Percentiles rank a stretch among this genome's conserved stretches.
Evolutionary conservation across 1,140 invertebrate species (phyloP).

Genomic region (Euborellia annulipes): DNA sequence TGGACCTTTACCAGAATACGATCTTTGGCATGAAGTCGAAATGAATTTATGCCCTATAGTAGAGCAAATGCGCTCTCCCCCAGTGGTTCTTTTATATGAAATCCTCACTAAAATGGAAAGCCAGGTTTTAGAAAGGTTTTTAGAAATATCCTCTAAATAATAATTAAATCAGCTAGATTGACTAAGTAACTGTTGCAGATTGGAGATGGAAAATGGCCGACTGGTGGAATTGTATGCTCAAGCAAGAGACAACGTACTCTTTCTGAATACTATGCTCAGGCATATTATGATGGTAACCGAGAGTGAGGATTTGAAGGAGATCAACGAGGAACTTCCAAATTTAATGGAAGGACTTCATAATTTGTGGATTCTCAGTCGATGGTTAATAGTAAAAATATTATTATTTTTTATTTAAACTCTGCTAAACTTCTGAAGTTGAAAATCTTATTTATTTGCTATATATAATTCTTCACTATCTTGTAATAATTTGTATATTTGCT

Average conservation of each 20-base stretch:
- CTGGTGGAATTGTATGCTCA: conserved; percentile 53
- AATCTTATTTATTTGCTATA: too few species aligned
- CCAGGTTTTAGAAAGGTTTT: conserved; percentile 19
- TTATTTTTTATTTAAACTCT: too few species aligned
- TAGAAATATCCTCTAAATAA: not conserved
- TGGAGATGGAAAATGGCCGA: conserved; percentile 36
- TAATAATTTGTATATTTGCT: too few species aligned
- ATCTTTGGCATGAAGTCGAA: conserved; percentile 66
- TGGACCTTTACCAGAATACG: conserved; percentile 63
- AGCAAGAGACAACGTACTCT: conserved; percentile 71
- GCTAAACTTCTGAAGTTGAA: too few species aligned
- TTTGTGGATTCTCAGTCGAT: conserved; percentile 65
- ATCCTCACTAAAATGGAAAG: conserved; percentile 36
- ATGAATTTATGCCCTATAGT: conserved; percentile 54
- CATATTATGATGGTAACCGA: conserved; percentile 62
- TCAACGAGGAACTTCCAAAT: conserved; percentile 52
- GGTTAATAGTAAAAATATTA: too few species aligned
- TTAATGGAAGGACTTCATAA: conserved; percentile 68
- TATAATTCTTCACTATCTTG: too few species aligned
- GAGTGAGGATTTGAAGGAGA: conserved; percentile 49
- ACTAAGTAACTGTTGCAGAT: conserved; percentile 20
- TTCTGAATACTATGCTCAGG: conserved; percentile 59
- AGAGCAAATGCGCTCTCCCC: conserved; percentile 61
- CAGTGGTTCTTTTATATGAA: conserved; percentile 41
- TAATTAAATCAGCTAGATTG: not conserved